Base-by-base conservation (phyloP, 2,797 vertebrate species). In the Gadopsis bispinosus region DNA sequence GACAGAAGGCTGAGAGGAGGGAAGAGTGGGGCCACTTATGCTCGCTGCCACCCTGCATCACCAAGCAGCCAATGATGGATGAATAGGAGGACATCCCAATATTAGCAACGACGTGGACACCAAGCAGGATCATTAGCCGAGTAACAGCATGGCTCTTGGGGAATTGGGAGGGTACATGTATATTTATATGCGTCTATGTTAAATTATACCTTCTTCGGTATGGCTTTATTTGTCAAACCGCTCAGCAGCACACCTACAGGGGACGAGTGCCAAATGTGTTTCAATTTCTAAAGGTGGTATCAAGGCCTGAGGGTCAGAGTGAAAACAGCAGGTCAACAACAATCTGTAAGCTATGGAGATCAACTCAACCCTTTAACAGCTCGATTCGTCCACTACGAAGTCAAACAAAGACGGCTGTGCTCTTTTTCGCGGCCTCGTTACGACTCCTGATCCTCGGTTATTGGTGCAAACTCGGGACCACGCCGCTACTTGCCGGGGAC, bases 1-100 rank as follows among this genome's bases (percentile, higher is more conserved):
- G 77, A 77, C 65, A 51, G 65, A 68, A 79, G 74, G 53, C 77
- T 66, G 73, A 75, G 54, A 77, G 84, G 79, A 82, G 81, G 78
- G 79, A 80, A 82, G 86, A 69, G 70, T 54, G 33, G 90, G 80
- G 81, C 71, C 76, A 76, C 83, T 91, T 89, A 88, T 81, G 71
- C 77, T 33, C 80, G 85, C 88, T 48, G 90, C 89, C 95, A 92
- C 72, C 87, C 87, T 85, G 61, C 85, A 94, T 95, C 90, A 92
- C 16, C 7, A 37, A 82, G 61, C 43, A 26, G 75, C 73, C 79
- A 64, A 81, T 94, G 94, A 95, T 80, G 91, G 79, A 87, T 91
- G 88, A 95, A 95, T 75, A 67, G 85, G 79, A 88, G 81, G 73
- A 54, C 71, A 71, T 87, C 83, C 88, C 88, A 86, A 90, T 90